Evolutionary conservation across 2,797 vertebrate species (phyloP).

Genomic region (Gymnocypris eckloni): DNA sequence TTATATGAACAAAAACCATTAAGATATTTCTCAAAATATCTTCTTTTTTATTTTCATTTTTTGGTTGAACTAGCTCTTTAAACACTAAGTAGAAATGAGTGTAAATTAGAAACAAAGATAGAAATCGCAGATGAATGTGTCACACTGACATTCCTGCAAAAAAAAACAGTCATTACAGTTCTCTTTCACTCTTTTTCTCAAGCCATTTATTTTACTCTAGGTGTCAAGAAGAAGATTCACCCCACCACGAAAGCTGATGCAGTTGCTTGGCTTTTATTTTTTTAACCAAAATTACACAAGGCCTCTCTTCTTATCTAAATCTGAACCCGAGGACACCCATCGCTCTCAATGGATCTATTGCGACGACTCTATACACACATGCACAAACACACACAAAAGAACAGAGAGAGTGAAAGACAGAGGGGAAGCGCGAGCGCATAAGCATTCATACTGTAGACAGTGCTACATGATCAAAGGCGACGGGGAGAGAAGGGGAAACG

Average conservation of each 20-base stretch:
- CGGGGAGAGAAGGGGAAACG: slow-evolving; percentile 57
- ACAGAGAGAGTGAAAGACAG: slow-evolving; percentile 44
- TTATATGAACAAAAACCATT: background rate
- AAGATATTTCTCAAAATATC: background rate
- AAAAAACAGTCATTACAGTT: slow-evolving; percentile 51
- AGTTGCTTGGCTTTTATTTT: slow-evolving; percentile 1
- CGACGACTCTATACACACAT: slow-evolving; percentile 50
- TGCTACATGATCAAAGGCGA: slow-evolving; percentile 65
- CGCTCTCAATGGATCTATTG: slow-evolving; percentile 57
- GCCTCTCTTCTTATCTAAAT: slow-evolving; percentile 61
- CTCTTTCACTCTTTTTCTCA: slow-evolving; percentile 44
- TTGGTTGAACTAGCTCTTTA: background rate
- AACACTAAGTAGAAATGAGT: background rate
- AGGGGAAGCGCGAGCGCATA: slow-evolving; percentile 39
- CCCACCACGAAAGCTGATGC: slow-evolving; percentile 53
- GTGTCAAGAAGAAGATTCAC: slow-evolving; percentile 56
- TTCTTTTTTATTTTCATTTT: background rate
- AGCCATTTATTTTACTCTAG: slow-evolving; percentile 55
- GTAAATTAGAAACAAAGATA: slow-evolving; percentile 22
- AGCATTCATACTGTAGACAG: slow-evolving; percentile 58
- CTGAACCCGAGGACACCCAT: slow-evolving; percentile 58
- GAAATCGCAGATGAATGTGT: slow-evolving; percentile 62
- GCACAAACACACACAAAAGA: slow-evolving; percentile 43
- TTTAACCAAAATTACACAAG: slow-evolving; percentile 56
- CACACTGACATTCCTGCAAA: slow-evolving; percentile 48